A percentile compares a stretch with the other conserved stretches of the same genome.
phyloP scores from a whole-genome alignment of 2,113 vertebrate species.

The Gopherus evgoodei region DNA sequence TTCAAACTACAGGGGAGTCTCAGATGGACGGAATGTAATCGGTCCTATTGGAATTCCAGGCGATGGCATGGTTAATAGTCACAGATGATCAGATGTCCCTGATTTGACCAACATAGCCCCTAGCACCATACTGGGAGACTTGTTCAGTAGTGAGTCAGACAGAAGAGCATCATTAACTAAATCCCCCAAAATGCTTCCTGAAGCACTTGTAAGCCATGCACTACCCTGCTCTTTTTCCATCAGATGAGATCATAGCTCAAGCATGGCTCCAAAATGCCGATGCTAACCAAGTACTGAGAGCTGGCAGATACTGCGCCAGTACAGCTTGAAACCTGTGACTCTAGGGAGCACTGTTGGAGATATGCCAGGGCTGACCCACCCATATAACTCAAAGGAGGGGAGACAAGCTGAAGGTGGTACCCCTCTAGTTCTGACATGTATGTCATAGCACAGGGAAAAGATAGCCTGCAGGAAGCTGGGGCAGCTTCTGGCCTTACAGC shows the following conservation, averaged over 20 bases:
- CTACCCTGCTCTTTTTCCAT: background rate
- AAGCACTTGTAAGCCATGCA: background rate
- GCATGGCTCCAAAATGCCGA: background rate
- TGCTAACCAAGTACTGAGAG: rapidly evolving
- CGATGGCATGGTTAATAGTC: background rate
- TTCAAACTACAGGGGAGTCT: rapidly evolving
- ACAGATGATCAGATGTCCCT: background rate
- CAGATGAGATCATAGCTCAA: slow-evolving; percentile 1
- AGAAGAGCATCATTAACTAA: background rate
- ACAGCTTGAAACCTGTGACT: background rate
- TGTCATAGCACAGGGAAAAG: background rate
- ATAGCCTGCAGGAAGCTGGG: background rate
- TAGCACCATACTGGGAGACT: background rate
- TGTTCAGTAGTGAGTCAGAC: background rate
- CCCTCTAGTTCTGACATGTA: background rate
- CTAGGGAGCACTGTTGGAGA: background rate
- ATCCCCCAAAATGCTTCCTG: background rate
- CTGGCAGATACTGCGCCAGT: background rate
- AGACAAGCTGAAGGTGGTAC: background rate
- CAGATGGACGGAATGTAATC: background rate
- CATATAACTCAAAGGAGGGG: background rate
- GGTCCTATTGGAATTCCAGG: rapidly evolving
- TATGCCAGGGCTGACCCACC: background rate
- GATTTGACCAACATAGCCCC: background rate
- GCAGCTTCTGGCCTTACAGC: background rate